Percentiles rank a stretch among this genome's conserved stretches.
These are phyloP conservation scores for Gortyna flavago DNA, from an alignment of 2,888 invertebrate genomes.

Conservation along the genomic window DNA sequence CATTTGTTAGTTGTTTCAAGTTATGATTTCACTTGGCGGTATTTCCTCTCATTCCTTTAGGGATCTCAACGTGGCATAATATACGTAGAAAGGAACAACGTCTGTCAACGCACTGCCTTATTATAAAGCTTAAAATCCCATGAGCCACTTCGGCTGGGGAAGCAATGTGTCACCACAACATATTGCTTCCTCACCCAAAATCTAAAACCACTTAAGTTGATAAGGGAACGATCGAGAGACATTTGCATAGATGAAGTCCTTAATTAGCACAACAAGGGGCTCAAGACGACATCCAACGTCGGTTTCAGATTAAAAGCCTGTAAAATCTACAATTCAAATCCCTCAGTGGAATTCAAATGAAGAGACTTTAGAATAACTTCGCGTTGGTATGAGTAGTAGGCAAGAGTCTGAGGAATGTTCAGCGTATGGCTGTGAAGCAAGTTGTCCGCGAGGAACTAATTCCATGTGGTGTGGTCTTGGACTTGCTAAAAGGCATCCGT, in stretches of 20 bases:
- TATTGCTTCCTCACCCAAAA: background rate
- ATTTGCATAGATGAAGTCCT: conserved; percentile 70
- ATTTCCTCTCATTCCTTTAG: background rate
- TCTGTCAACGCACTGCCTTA: background rate
- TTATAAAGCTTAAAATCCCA: conserved; percentile 8
- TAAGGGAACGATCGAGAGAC: conserved; percentile 20
- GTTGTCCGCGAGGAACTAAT: conserved; percentile 9
- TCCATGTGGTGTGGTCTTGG: background rate
- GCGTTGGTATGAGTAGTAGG: conserved; percentile 18
- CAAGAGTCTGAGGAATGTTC: conserved; percentile 19
- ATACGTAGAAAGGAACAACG: background rate
- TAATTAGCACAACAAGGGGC: conserved; percentile 83
- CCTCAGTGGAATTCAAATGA: conserved; percentile 83
- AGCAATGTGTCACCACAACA: conserved; percentile 6
- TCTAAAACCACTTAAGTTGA: conserved; percentile 11
- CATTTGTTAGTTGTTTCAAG: background rate
- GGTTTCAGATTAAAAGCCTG: conserved; percentile 87
- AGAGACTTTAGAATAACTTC: conserved; percentile 55
- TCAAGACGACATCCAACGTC: conserved; percentile 75
- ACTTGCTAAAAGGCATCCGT: background rate
- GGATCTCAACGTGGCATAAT: background rate
- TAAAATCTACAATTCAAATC: conserved; percentile 88
- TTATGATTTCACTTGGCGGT: background rate
- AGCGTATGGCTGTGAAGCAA: conserved; percentile 7
- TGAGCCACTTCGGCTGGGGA: background rate